phyloP scores from a whole-genome alignment of 1,140 invertebrate genomes.

The Harpegnathos saltator region DNA sequence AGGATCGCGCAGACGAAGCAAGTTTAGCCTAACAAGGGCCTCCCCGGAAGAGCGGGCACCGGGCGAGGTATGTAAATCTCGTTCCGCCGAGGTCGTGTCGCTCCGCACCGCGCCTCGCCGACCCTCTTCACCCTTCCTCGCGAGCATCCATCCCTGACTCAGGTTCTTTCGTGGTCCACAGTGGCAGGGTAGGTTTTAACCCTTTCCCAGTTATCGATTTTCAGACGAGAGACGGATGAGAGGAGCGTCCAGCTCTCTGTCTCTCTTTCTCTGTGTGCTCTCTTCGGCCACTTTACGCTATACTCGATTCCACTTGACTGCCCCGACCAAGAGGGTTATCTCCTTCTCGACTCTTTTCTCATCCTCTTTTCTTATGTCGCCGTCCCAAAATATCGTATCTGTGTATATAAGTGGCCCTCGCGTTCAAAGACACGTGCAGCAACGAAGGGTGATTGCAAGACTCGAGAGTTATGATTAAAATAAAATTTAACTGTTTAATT shows the following conservation, averaged over 20 bases:
- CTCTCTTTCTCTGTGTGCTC: constrained; percentile 64
- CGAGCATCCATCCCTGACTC: constrained; percentile 71
- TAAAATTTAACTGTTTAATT: no score
- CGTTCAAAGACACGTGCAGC: no score
- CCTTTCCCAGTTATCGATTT: constrained; percentile 85
- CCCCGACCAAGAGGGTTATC: constrained; percentile 68
- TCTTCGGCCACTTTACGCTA: constrained; percentile 78
- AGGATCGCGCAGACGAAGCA: constrained; percentile 79
- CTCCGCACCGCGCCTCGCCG: constrained; percentile 56
- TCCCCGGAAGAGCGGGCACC: constrained; percentile 76
- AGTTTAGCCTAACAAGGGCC: constrained; percentile 82
- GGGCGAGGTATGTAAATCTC: constrained; percentile 82
- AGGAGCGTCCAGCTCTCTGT: constrained; percentile 65
- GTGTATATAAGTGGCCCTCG: not conserved
- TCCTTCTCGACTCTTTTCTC: constrained; percentile 60
- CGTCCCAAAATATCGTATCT: not conserved
- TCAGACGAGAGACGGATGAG: constrained; percentile 82
- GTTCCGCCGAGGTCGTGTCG: constrained; percentile 72
- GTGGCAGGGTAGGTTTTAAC: constrained; percentile 82
- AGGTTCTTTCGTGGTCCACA: constrained; percentile 77
- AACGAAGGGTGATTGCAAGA: no score
- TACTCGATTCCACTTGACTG: constrained; percentile 80
- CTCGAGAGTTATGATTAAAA: no score
- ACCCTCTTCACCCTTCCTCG: constrained; percentile 39
- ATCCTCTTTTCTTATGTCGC: constrained; percentile 7